Evolutionary conservation across 64 coral and sea anemone genomes (phyloP).

Genomic region (Dendrophyllia cribrosa): DNA sequence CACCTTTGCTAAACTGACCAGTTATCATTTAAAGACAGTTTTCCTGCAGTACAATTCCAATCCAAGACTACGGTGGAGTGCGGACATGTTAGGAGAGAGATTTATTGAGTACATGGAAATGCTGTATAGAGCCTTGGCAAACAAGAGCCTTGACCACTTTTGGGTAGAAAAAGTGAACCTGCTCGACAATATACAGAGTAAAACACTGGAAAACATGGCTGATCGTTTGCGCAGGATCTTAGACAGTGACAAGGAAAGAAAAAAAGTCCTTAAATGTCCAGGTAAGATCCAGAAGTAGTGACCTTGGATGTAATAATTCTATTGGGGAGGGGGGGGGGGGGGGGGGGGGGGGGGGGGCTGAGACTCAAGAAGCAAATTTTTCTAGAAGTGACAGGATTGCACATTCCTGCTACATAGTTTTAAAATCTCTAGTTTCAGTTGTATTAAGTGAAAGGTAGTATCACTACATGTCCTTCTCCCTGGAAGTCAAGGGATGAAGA

Average conservation of each 20-base stretch:
- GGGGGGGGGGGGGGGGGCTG: no score
- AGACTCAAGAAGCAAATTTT: no score
- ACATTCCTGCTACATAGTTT: no score
- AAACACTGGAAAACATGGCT: slow-evolving; percentile 75
- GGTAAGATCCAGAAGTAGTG: not conserved
- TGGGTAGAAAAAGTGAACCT: slow-evolving; percentile 75
- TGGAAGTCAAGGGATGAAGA: no score
- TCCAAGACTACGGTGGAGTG: slow-evolving; percentile 59
- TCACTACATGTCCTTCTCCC: no score
- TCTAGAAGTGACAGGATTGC: no score
- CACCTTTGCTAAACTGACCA: slow-evolving; percentile 76
- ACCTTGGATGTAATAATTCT: not conserved
- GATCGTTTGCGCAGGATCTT: slow-evolving; percentile 57
- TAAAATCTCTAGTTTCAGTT: no score
- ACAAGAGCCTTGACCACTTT: slow-evolving; percentile 59
- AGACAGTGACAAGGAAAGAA: slow-evolving; percentile 49
- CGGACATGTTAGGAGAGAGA: slow-evolving; percentile 58
- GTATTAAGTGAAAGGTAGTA: no score
- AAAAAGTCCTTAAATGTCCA: slow-evolving; percentile 64
- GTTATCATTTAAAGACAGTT: slow-evolving; percentile 83
- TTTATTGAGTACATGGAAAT: slow-evolving; percentile 68
- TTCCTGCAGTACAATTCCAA: slow-evolving; percentile 70
- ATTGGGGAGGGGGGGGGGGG: no score
- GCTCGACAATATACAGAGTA: slow-evolving; percentile 53
- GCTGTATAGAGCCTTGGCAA: slow-evolving; percentile 23